phyloP scores from a whole-genome alignment of 2,797 vertebrate species.

The Girardinus metallicus region DNA sequence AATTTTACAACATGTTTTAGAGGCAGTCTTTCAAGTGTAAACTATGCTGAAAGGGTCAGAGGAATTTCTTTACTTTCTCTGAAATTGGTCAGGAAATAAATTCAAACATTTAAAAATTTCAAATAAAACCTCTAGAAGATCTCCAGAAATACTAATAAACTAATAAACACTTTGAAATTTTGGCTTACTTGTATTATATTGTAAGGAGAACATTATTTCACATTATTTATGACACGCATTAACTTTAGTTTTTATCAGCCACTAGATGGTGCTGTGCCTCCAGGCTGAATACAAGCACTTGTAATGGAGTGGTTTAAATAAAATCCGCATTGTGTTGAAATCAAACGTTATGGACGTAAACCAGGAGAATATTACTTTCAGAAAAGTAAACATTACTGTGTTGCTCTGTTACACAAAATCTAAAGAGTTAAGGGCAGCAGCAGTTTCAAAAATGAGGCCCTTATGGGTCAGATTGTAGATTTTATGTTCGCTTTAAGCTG shows the following conservation, averaged over 20 bases:
- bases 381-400: background rate
- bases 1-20: background rate
- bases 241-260: constrained; percentile 12
- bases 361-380: background rate
- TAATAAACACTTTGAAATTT: background rate
- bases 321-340: background rate
- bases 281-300: background rate
- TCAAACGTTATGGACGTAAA: background rate
- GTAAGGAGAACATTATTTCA: background rate
- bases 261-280: constrained; percentile 52
- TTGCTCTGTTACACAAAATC: background rate
- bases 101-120: background rate
- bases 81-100: background rate
- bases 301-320: background rate
- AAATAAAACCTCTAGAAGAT: background rate
- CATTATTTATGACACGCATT: background rate
- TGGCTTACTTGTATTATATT: background rate
- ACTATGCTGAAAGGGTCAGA: background rate
- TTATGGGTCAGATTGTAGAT: background rate
- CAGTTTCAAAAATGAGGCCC: background rate
- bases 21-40: background rate
- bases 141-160: background rate
- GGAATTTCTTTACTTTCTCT: background rate
- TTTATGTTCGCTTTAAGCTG: background rate
- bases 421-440: background rate